These are phyloP conservation scores for Orchestes rusci DNA, from an alignment of 2,888 invertebrate genomes.

Conservation along the genomic window DNA sequence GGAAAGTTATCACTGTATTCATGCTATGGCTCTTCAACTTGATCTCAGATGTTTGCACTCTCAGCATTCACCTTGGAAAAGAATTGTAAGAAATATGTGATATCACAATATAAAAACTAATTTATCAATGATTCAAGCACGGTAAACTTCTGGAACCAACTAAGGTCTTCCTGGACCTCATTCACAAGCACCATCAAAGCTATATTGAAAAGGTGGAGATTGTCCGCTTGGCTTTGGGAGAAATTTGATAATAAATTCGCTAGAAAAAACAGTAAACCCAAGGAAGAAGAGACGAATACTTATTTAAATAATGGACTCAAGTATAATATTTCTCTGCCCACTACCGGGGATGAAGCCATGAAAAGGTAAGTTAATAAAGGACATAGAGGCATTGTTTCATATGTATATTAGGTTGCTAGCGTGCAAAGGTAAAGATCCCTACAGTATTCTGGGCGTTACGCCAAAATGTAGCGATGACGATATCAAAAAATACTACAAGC, in stretches of 20 bases:
- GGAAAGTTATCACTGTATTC: constrained; percentile 51
- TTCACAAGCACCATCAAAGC: constrained; percentile 33
- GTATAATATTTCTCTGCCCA: constrained; percentile 73
- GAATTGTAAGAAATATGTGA: constrained; percentile 66
- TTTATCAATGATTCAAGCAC: constrained; percentile 30
- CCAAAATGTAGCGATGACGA: constrained; percentile 87
- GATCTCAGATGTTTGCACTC: constrained; percentile 70
- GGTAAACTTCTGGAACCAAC: constrained; percentile 36
- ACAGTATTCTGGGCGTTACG: constrained; percentile 68
- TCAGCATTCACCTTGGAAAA: constrained; percentile 65
- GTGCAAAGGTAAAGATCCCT: constrained; percentile 94
- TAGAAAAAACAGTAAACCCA: constrained; percentile 31
- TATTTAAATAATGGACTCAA: constrained; percentile 52
- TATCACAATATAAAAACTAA: background rate
- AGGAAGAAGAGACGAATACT: constrained; percentile 42
- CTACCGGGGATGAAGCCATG: constrained; percentile 92
- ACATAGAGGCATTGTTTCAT: too few species aligned
- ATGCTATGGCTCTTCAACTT: constrained; percentile 72
- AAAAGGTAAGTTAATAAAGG: constrained; percentile 60
- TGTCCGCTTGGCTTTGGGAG: constrained; percentile 40
- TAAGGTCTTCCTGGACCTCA: constrained; percentile 34
- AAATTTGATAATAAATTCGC: constrained; percentile 39
- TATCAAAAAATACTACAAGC: constrained; percentile 88
- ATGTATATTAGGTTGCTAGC: constrained; percentile 62
- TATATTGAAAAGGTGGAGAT: constrained; percentile 34